These are phyloP conservation scores for Platichthys flesus DNA, from an alignment of 2,113 vertebrate species.

Conservation along the genomic window DNA sequence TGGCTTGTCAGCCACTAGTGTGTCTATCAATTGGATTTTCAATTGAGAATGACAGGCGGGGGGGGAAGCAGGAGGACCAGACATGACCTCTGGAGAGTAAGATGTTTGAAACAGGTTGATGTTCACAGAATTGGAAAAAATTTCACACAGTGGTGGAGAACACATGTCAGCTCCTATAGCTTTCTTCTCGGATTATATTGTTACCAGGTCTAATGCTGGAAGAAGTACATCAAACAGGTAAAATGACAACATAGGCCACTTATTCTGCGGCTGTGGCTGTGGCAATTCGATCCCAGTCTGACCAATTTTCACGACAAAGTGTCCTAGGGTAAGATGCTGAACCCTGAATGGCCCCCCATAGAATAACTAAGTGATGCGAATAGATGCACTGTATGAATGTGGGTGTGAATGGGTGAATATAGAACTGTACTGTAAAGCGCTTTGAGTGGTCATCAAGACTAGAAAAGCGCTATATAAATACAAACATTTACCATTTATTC, in stretches of 20 bases:
- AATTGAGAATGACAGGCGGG: constrained; percentile 35
- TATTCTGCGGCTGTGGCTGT: background rate
- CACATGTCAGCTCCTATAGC: background rate
- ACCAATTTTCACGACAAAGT: too few relatives aligned
- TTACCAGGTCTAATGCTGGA: background rate
- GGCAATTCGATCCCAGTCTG: too few relatives aligned
- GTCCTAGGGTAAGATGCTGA: too few relatives aligned
- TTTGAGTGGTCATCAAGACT: too few relatives aligned
- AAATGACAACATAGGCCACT: background rate
- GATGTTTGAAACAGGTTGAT: constrained; percentile 25
- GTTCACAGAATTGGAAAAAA: constrained; percentile 40
- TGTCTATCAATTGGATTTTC: constrained; percentile 49
- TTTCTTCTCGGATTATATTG: background rate
- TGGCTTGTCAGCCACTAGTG: constrained; percentile 41
- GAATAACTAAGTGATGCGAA: too few relatives aligned
- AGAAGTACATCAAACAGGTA: too few relatives aligned
- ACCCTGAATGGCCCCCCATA: too few relatives aligned
- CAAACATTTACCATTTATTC: background rate
- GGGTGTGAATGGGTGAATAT: too few relatives aligned
- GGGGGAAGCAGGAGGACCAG: constrained; percentile 32
- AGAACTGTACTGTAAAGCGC: too few relatives aligned
- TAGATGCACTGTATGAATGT: too few relatives aligned
- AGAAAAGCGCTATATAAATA: too few relatives aligned
- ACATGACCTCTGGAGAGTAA: constrained; percentile 48
- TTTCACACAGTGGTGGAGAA: constrained; percentile 7